A percentile compares a stretch with the other conserved stretches of the same genome.
These are phyloP conservation scores for Catonia carolina DNA, from an alignment of 2,888 invertebrate species.

Conservation along the genomic window DNA sequence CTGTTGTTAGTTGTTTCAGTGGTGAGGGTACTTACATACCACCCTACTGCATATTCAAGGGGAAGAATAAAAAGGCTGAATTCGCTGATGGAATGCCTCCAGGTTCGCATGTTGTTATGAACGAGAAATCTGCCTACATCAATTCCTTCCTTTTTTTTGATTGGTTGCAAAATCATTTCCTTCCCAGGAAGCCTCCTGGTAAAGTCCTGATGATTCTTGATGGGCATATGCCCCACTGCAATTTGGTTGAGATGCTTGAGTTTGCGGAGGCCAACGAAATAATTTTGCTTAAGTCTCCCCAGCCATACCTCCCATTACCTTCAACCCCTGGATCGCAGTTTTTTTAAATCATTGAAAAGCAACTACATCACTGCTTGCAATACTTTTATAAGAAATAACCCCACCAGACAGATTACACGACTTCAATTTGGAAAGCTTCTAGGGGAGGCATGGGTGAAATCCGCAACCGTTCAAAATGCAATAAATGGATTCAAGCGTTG, in stretches of 20 bases:
- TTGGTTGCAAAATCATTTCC: background rate
- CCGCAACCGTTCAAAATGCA: no score
- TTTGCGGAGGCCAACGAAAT: background rate
- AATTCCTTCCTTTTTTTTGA: no score
- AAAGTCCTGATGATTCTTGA: no score
- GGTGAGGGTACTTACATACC: conserved; percentile 1
- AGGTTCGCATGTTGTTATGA: background rate
- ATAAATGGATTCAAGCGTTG: background rate
- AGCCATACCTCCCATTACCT: no score
- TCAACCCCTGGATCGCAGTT: no score
- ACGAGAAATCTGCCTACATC: no score
- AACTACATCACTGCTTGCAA: background rate
- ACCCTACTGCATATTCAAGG: background rate
- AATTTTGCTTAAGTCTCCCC: background rate
- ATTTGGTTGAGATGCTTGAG: conserved; percentile 3
- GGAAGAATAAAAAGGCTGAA: background rate
- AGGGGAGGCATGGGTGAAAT: no score
- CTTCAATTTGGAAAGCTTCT: no score
- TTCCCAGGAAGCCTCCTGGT: no score
- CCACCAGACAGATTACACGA: background rate
- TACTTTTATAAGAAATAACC: no score
- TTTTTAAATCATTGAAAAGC: conserved; percentile 1
- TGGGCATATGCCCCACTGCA: background rate
- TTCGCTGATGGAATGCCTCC: no score
- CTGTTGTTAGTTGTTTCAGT: background rate